A percentile compares a stretch with the other conserved stretches of the same genome.
Evolutionary conservation across 1,140 invertebrate genomes (phyloP).

Genomic region (Caenorhabditis inopinata): DNA sequence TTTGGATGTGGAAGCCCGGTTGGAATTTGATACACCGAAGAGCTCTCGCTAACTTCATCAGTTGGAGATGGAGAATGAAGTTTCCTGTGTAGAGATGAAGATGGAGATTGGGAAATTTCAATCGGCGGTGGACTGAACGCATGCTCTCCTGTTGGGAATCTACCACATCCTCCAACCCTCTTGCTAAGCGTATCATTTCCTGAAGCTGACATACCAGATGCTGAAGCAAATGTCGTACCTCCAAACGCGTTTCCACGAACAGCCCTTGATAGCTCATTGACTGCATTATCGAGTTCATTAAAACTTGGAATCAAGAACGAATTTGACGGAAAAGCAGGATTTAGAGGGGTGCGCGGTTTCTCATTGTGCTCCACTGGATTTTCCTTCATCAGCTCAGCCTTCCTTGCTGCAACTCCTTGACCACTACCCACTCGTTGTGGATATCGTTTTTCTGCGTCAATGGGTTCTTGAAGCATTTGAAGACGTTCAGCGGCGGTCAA

Average conservation of each 20-base stretch:
- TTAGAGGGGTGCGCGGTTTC: background rate
- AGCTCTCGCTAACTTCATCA: constrained; percentile 48
- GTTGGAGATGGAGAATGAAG: constrained; percentile 43
- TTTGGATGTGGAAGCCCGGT: constrained; percentile 54
- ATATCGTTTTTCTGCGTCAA: background rate
- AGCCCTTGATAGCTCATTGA: constrained; percentile 42
- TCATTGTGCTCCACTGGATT: constrained; percentile 5
- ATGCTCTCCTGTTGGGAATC: constrained; percentile 52
- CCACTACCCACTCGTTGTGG: constrained; percentile 17
- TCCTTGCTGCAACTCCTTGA: constrained; percentile 41
- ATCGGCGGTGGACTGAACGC: constrained; percentile 45
- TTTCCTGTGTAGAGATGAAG: background rate
- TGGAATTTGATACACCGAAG: constrained; percentile 48
- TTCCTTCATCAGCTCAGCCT: constrained; percentile 44
- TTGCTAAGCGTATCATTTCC: background rate
- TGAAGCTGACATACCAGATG: background rate
- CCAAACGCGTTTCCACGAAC: background rate
- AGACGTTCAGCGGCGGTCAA: constrained; percentile 53
- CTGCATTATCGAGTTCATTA: constrained; percentile 49
- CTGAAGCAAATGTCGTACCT: background rate
- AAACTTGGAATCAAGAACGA: constrained; percentile 46
- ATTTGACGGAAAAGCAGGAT: background rate
- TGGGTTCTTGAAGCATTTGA: constrained; percentile 52
- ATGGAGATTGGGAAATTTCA: background rate
- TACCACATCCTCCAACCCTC: constrained; percentile 45